Evolutionary conservation across 2,888 invertebrate genomes (phyloP), one percentile per base, ranked within the genome.

Genomic region (Trissolcus brochymenae): DNA sequence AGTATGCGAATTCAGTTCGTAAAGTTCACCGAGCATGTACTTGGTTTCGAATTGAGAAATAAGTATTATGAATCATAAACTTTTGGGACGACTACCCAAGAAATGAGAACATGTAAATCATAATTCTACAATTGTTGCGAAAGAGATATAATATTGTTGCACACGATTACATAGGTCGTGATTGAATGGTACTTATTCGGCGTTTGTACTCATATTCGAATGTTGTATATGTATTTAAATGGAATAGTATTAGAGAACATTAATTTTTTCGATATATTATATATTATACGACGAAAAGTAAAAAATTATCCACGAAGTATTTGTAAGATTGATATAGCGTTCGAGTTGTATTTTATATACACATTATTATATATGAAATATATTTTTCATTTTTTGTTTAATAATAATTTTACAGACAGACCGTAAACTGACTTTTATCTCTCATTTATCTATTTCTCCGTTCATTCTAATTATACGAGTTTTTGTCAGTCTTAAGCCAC

Each of bases 241-340:
- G 65, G 25, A 25, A 16, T 65, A 72, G 65, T 54, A 25, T 72
- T 19, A 57, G 29, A 40, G 21, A 51, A 16, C n/a, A n/a, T 7
- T 14, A 46, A 46, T 46, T 43, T 25, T 46, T 70, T 71, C 40
- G 35, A 57, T 57, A 62, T 51, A 57, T 57, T 62, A 71, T 62
- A 61, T 70, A 55, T 56, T 21, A 2, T 21, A 16, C 50, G 17
- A 50, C 14, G 4, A n/a, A 54, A 19, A 19, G 16, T 40, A 61
- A 49, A 60, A 59, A 56, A 46, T 14, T 54, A 55, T 66, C 40
- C 43, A 65, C 65, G 72, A 65, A 65, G 64, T 71, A 67, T 59
- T 68, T 6, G 16, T 70, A 65, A 72, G 53, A 62, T 65, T 65
- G 29, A 54, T 65, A 72, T 73, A 73, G 73, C 49, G 60, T 66